phyloP scores from a whole-genome alignment of 2,797 vertebrate species.

The Coregonus suidteri region DNA sequence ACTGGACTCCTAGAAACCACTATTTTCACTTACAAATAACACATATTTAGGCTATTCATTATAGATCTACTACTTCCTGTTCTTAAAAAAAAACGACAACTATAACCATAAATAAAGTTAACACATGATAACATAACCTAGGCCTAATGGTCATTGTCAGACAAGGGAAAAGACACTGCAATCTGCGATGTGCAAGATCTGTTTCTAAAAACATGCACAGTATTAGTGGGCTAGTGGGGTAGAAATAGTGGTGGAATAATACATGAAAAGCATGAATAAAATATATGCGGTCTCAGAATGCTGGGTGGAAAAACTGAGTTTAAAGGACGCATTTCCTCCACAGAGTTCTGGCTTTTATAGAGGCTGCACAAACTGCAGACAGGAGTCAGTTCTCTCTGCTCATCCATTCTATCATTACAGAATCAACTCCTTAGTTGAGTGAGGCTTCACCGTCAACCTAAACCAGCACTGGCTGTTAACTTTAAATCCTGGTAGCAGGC shows the following conservation, averaged over 20 bases:
- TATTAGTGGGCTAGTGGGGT: not conserved
- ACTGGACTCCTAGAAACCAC: not conserved
- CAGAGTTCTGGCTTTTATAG: too few relatives aligned
- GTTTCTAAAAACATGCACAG: not conserved
- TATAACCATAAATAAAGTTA: too few relatives aligned
- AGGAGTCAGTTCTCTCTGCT: not conserved
- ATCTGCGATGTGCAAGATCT: not conserved
- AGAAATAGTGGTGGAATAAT: not conserved
- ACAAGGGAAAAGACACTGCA: not conserved
- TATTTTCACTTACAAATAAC: not conserved
- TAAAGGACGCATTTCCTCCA: not conserved
- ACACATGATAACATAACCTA: too few relatives aligned
- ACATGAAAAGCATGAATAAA: not conserved
- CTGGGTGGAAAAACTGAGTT: not conserved
- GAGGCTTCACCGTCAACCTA: not conserved
- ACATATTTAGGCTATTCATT: not conserved
- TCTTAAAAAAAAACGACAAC: too few relatives aligned
- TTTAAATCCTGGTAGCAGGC: not conserved
- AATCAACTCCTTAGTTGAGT: not conserved
- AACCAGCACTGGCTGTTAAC: not conserved
- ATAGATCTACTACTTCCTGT: too few relatives aligned
- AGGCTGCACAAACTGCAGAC: not conserved
- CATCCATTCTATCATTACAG: not conserved
- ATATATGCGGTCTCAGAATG: not conserved
- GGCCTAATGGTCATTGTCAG: not conserved